Conservation (phyloP, 2,888 invertebrate species). For the Mechanitis messenoides region DNA sequence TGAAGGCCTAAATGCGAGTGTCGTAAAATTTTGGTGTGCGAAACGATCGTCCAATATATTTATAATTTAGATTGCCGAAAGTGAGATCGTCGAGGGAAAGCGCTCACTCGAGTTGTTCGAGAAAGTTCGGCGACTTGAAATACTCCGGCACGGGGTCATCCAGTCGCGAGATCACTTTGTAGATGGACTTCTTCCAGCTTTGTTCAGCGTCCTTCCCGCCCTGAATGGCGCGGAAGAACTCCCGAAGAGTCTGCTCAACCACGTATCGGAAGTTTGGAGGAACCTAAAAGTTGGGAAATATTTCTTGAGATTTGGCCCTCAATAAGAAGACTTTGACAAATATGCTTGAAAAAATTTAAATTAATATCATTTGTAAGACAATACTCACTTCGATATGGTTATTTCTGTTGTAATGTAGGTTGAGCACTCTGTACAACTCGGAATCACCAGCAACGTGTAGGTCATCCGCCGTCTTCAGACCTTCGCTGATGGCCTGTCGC, state of each 20-base stretch:
- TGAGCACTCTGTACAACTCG: slow-evolving; percentile 97
- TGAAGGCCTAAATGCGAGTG: slow-evolving; percentile 82
- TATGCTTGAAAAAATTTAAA: too few relatives aligned
- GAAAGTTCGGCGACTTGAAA: slow-evolving; percentile 99
- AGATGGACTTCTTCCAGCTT: slow-evolving; percentile 99
- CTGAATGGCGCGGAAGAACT: slow-evolving; percentile 99
- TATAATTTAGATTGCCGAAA: slow-evolving; percentile 58
- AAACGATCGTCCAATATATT: slow-evolving; percentile 66
- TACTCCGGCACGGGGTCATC: slow-evolving; percentile 99
- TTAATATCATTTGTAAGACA: neutral
- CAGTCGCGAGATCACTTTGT: slow-evolving; percentile 99
- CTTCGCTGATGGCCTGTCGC: slow-evolving; percentile 97
- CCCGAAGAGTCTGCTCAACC: slow-evolving; percentile 97
- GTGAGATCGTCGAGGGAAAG: slow-evolving; percentile 53
- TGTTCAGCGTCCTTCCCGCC: slow-evolving; percentile 98
- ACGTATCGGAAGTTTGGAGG: slow-evolving; percentile 98
- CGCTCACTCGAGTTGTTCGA: slow-evolving; percentile 95
- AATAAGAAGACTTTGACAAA: too few relatives aligned
- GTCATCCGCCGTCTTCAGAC: slow-evolving; percentile 93
- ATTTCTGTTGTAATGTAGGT: slow-evolving; percentile 99
- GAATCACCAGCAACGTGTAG: slow-evolving; percentile 96
- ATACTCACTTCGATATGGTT: slow-evolving; percentile 92
- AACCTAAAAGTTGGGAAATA: slow-evolving; percentile 80
- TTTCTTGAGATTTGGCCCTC: neutral
- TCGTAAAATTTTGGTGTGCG: slow-evolving; percentile 79